A percentile compares a stretch with the other conserved stretches of the same genome.
Evolutionary conservation across 2,888 invertebrate genomes (phyloP).

Genomic region (Drosophila colorata): DNA sequence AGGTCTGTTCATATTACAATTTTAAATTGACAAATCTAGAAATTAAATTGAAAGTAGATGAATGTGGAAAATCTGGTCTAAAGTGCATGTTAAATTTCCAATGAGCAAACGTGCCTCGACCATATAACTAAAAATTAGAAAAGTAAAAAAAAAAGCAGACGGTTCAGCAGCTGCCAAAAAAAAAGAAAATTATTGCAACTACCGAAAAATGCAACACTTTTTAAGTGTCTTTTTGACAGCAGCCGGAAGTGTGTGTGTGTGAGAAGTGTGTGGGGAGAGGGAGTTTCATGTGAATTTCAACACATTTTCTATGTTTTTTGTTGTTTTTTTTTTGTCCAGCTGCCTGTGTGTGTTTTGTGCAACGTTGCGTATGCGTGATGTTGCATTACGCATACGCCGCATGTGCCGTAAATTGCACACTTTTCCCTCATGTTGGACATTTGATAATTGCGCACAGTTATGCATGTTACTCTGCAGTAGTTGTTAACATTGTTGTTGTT

Average conservation of each 20-base stretch:
- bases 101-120: background rate
- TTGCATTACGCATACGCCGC: conserved; percentile 56
- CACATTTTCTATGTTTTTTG: conserved; percentile 2
- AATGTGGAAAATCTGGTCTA: background rate
- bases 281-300: conserved; percentile 1
- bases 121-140: too few species aligned
- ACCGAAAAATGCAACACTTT: conserved; percentile 23
- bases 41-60: too few species aligned
- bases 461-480: conserved; percentile 19
- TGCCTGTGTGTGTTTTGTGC: conserved; percentile 2
- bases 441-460: conserved; percentile 62
- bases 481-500: conserved; percentile 29
- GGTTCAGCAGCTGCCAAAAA: background rate
- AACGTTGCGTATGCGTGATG: conserved; percentile 61
- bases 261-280: background rate
- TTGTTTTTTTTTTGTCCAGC: conserved; percentile 6
- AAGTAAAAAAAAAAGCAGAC: conserved; percentile 1
- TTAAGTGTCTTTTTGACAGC: conserved; percentile 31
- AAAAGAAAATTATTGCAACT: background rate
- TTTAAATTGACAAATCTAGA: too few species aligned
- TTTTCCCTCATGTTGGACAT: conserved; percentile 37
- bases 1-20: too few species aligned
- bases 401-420: conserved; percentile 29
- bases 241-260: background rate
- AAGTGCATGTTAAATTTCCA: conserved; percentile 16